Percentiles rank a stretch among this genome's conserved stretches.
These are phyloP conservation scores for Philonicus albiceps DNA, from an alignment of 2,888 invertebrate genomes.

Conservation along the genomic window DNA sequence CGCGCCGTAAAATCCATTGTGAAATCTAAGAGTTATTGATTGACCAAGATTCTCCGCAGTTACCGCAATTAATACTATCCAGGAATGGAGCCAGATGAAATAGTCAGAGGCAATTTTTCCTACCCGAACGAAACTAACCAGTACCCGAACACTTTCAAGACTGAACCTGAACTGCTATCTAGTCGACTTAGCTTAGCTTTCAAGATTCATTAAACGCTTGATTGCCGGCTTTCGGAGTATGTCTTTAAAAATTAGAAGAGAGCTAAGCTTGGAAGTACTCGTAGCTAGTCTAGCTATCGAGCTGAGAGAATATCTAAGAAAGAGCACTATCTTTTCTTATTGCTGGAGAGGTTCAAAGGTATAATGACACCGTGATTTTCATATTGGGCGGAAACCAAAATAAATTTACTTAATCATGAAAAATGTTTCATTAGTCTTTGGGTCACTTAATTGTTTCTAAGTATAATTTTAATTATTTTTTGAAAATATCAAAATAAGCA, in stretches of 20 bases:
- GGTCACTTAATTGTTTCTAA: background rate
- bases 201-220: background rate
- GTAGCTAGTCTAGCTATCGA: background rate
- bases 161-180: background rate
- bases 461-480: too few species aligned
- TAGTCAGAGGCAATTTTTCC: background rate
- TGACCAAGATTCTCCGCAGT: background rate
- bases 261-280: background rate
- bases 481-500: too few species aligned
- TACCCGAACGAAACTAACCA: background rate
- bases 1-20: conserved; percentile 42
- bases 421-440: background rate
- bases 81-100: background rate
- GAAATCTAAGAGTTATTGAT: background rate
- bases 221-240: background rate
- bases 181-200: background rate
- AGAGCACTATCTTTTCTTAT: background rate
- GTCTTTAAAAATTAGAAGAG: background rate
- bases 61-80: background rate
- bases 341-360: background rate
- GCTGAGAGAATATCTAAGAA: background rate
- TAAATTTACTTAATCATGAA: background rate
- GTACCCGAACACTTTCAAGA: background rate
- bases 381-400: background rate
- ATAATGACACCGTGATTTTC: background rate